A percentile compares a stretch with the other conserved stretches of the same genome.
Evolutionary conservation across 2,888 invertebrate species (phyloP).

Genomic region (Microctonus aethiopoides): DNA sequence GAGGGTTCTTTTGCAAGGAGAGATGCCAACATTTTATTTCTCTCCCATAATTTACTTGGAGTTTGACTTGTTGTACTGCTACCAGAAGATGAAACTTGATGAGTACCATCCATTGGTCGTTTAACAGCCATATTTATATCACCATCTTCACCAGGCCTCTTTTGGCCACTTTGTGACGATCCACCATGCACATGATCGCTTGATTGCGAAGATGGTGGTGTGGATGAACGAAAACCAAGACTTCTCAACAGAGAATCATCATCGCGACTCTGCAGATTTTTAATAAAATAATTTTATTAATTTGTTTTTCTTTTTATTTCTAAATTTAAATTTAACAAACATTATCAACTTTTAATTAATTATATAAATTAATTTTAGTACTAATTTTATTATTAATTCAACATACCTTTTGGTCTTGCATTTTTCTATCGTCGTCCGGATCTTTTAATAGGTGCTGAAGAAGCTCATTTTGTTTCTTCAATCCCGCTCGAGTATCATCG

Average conservation of each 20-base stretch:
- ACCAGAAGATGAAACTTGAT: conserved; percentile 65
- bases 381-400: neutral
- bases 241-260: conserved; percentile 71
- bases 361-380: too few relatives aligned
- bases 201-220: conserved; percentile 71
- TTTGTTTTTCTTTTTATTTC: neutral
- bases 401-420: conserved; percentile 60
- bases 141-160: conserved; percentile 75
- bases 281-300: conserved; percentile 13
- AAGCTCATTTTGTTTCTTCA: conserved; percentile 73
- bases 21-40: conserved; percentile 87
- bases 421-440: conserved; percentile 67
- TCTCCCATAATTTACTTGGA: conserved; percentile 80
- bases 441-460: conserved; percentile 73
- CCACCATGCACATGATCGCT: conserved; percentile 61
- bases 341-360: too few relatives aligned
- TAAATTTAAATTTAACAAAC: neutral
- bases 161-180: conserved; percentile 67
- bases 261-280: conserved; percentile 60
- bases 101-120: conserved; percentile 66
- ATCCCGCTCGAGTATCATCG: conserved; percentile 72
- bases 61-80: conserved; percentile 62
- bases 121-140: conserved; percentile 70
- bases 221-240: conserved; percentile 69
- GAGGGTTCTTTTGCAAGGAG: conserved; percentile 82